Evolutionary conservation across 2,888 invertebrate species (phyloP), one percentile per base, ranked within the genome.

Genomic region (Cosmorhoe ocellata): DNA sequence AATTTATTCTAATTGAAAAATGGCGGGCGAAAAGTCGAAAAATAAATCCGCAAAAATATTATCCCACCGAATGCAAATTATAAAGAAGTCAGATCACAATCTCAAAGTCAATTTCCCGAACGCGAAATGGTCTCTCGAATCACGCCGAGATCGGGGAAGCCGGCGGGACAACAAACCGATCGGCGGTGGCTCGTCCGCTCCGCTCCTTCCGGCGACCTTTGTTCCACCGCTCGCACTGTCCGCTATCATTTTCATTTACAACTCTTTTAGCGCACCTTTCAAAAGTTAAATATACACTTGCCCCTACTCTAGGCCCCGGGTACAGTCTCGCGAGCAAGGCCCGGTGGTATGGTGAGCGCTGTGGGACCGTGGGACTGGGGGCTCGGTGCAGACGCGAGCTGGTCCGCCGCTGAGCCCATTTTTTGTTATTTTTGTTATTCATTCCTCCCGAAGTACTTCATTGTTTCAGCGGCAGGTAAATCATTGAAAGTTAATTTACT

Each of bases 21-120:
- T 42, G 39, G 40, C 48, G 14, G 10, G 36, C 28, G 48, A 44
- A 37, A 40, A 45, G 31, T 45, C 40, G 30, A 33, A 50, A 53
- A 56, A 56, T 53, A 48, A 56, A 49, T 56, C 51, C 48, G 33
- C 43, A 26, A 51, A 52, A 52, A 42, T 42, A 42, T 38, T 33
- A 42, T 36, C 50, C 52, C 42, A 36, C 24, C 24, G 13, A 47
- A 51, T 53, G 55, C 49, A 51, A 58, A 61, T 58, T 42, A 51
- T 61, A 26, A 50, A 48, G 41, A 60, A 58, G 56, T 58, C 46
- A 56, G 52, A 57, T 57, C 52, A 44, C 52, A 53, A 53, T 56
- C 55, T 45, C 34, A 44, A 51, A 56, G 49, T 54, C 47, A 51
- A 60, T 57, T 51, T 40, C 39, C 41, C 14, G 41, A 49, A 59